A percentile compares a stretch with the other conserved stretches of the same genome.
Conservation (phyloP, 2,113 vertebrate species). For the Tachuris rubrigastra region DNA sequence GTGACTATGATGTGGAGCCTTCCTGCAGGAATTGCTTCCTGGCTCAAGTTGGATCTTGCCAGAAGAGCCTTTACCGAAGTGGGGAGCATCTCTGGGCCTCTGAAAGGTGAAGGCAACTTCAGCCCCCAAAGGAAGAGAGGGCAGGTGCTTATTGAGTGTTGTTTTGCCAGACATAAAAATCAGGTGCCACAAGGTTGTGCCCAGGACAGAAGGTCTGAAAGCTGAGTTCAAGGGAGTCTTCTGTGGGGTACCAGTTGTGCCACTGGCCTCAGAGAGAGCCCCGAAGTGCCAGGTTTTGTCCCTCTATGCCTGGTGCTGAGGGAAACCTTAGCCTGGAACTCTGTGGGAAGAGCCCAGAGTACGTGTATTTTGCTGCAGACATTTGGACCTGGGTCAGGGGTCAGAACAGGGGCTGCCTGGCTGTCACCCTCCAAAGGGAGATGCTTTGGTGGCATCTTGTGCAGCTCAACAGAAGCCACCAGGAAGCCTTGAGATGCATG, state of each 20-base stretch:
- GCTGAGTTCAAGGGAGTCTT: background rate
- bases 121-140: background rate
- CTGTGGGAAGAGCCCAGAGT: background rate
- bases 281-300: background rate
- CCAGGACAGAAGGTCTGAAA: background rate
- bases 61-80: rapidly evolving
- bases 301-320: background rate
- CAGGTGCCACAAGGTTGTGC: background rate
- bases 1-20: background rate
- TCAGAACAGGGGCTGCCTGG: background rate
- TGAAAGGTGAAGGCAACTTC: background rate
- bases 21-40: background rate
- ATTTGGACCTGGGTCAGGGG: background rate
- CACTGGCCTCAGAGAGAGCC: background rate
- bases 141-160: background rate
- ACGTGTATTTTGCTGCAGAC: background rate
- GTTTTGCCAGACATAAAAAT: background rate
- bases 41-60: background rate
- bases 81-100: background rate
- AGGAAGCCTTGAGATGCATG: background rate
- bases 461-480: background rate
- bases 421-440: background rate
- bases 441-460: background rate
- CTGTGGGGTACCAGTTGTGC: background rate
- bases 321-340: background rate